Evolutionary conservation across 2,888 invertebrate species (phyloP).

Genomic region (Terebella lapidaria): DNA sequence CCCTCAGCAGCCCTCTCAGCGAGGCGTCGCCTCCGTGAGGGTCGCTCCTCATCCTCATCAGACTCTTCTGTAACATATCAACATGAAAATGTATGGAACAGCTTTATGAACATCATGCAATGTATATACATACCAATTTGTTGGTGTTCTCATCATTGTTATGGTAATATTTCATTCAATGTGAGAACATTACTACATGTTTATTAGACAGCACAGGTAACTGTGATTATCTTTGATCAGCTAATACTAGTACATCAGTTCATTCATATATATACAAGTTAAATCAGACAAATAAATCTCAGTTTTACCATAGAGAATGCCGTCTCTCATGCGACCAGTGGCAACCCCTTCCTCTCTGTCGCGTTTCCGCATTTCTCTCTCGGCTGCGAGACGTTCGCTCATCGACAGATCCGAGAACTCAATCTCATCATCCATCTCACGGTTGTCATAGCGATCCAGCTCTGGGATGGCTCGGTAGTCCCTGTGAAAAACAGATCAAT

Average conservation of each 20-base stretch:
- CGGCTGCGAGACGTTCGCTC: conserved; percentile 83
- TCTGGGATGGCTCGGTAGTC: conserved; percentile 96
- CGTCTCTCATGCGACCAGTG: conserved; percentile 64
- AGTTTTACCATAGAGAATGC: conserved; percentile 74
- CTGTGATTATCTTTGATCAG: no score
- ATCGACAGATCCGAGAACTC: conserved; percentile 73
- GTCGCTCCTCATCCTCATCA: conserved; percentile 68
- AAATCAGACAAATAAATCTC: background rate
- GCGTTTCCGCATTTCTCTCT: conserved; percentile 76
- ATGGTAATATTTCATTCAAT: no score
- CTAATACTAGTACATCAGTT: no score
- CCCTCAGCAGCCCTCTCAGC: conserved; percentile 81
- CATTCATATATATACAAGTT: background rate
- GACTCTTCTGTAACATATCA: conserved; percentile 63
- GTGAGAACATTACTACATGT: no score
- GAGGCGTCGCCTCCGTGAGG: conserved; percentile 64
- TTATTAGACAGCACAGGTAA: no score
- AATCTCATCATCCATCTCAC: conserved; percentile 80
- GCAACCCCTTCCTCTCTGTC: conserved; percentile 64
- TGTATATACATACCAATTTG: no score
- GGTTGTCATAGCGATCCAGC: conserved; percentile 85
- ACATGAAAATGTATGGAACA: background rate
- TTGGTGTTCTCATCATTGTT: no score
- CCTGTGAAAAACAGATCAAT: conserved; percentile 56
- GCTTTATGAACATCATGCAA: background rate